Evolutionary conservation across 1,140 invertebrate species (phyloP).

Genomic region (Papilio polyxenes): DNA sequence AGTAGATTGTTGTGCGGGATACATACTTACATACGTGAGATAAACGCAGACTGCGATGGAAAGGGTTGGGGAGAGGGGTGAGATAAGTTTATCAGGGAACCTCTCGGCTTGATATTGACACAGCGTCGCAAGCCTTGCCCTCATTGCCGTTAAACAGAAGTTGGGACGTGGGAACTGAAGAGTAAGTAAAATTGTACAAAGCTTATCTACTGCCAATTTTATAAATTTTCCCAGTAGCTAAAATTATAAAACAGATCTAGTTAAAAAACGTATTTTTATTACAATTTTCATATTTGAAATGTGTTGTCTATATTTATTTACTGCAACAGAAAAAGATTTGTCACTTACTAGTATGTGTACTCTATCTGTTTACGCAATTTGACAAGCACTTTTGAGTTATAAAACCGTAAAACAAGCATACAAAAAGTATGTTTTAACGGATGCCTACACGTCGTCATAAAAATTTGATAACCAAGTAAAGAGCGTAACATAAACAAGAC

Average conservation of each 20-base stretch:
- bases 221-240: not conserved
- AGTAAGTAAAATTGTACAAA: slow-evolving; percentile 59
- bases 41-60: slow-evolving; percentile 66
- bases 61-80: slow-evolving; percentile 50
- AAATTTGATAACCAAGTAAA: slow-evolving; percentile 55
- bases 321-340: no score
- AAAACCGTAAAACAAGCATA: not conserved
- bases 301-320: no score
- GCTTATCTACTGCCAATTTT: slow-evolving; percentile 42
- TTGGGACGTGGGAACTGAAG: slow-evolving; percentile 64
- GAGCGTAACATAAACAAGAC: slow-evolving; percentile 47
- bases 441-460: slow-evolving; percentile 46
- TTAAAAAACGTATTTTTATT: not conserved
- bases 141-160: slow-evolving; percentile 77
- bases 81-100: slow-evolving; percentile 79
- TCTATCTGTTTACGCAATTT: no score
- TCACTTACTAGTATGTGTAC: no score
- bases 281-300: not conserved
- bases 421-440: slow-evolving; percentile 13
- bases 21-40: slow-evolving; percentile 61
- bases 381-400: not conserved
- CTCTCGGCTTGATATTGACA: slow-evolving; percentile 78
- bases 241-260: not conserved
- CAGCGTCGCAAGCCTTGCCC: slow-evolving; percentile 70
- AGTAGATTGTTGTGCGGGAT: slow-evolving; percentile 56